Evolutionary conservation across 1,140 invertebrate genomes (phyloP).

Genomic region (Eumaeus atala): DNA sequence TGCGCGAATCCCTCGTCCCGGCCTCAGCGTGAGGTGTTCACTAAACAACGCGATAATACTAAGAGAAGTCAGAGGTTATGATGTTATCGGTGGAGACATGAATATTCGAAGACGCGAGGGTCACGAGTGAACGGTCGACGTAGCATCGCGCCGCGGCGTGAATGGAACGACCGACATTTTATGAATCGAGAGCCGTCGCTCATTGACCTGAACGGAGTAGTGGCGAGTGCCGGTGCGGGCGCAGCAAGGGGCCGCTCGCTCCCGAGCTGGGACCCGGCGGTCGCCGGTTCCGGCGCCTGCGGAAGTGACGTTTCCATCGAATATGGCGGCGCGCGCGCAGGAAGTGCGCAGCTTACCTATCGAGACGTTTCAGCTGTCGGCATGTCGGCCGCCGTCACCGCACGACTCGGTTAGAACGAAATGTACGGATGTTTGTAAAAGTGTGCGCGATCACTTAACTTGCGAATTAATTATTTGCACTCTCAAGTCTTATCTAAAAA

Average conservation of each 20-base stretch:
- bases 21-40: slow-evolving; percentile 47
- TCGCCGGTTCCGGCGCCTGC: slow-evolving; percentile 52
- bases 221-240: slow-evolving; percentile 33
- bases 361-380: slow-evolving; percentile 56
- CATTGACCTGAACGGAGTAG: slow-evolving; percentile 54
- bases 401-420: slow-evolving; percentile 23
- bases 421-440: slow-evolving; percentile 51
- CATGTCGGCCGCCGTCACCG: slow-evolving; percentile 21
- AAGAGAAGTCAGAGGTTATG: slow-evolving; percentile 71
- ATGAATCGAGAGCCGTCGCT: slow-evolving; percentile 69
- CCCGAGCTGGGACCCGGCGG: slow-evolving; percentile 32
- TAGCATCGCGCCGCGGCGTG: slow-evolving; percentile 64
- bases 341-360: slow-evolving; percentile 73
- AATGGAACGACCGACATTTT: slow-evolving; percentile 72
- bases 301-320: slow-evolving; percentile 67
- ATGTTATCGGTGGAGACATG: slow-evolving; percentile 71
- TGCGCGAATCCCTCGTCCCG: slow-evolving; percentile 55
- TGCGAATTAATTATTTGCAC: slow-evolving; percentile 68
- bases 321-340: slow-evolving; percentile 69
- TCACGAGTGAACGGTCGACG: slow-evolving; percentile 68
- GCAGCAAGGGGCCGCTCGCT: slow-evolving; percentile 37
- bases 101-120: slow-evolving; percentile 72
- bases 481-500: slow-evolving; percentile 63
- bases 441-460: slow-evolving; percentile 62
- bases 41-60: slow-evolving; percentile 69